phyloP scores from a whole-genome alignment of 2,888 invertebrate species.

The Melanchra persicariae region DNA sequence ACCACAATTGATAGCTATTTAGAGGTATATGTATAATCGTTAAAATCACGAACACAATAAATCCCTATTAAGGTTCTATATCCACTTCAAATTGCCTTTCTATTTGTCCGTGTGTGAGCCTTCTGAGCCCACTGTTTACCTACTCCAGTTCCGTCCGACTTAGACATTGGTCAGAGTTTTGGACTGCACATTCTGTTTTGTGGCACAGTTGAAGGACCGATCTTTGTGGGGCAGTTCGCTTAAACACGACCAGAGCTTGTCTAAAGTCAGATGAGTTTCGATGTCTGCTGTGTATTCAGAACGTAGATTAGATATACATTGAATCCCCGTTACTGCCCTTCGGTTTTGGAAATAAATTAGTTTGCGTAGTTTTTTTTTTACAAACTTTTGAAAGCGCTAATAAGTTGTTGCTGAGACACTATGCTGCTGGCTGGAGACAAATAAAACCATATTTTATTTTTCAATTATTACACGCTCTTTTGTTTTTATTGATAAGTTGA shows the following conservation, averaged over 20 bases:
- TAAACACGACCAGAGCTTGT: slow-evolving; percentile 47
- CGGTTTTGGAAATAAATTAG: not conserved
- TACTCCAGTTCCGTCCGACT: slow-evolving; percentile 16
- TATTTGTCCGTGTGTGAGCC: not conserved
- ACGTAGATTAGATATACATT: slow-evolving; percentile 12
- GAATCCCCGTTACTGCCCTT: slow-evolving; percentile 4
- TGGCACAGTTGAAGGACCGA: slow-evolving; percentile 36
- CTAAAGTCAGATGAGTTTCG: slow-evolving; percentile 39
- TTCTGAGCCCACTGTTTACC: slow-evolving; percentile 9
- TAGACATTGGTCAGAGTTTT: slow-evolving; percentile 54
- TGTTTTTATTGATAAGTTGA: too few species aligned
- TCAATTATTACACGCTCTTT: too few species aligned
- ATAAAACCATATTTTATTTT: too few species aligned
- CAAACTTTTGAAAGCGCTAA: too few species aligned
- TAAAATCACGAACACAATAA: too few species aligned
- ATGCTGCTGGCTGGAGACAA: too few species aligned
- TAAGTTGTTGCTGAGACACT: too few species aligned
- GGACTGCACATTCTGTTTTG: slow-evolving; percentile 52
- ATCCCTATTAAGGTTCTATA: too few species aligned
- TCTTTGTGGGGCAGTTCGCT: slow-evolving; percentile 54
- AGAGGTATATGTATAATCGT: too few species aligned
- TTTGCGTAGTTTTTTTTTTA: too few species aligned
- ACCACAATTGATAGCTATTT: too few species aligned
- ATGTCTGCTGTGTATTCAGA: slow-evolving; percentile 37
- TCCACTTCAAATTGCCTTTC: too few species aligned